Base-by-base conservation (phyloP, 2,797 vertebrate genomes). In the Poliocrania exsul region DNA sequence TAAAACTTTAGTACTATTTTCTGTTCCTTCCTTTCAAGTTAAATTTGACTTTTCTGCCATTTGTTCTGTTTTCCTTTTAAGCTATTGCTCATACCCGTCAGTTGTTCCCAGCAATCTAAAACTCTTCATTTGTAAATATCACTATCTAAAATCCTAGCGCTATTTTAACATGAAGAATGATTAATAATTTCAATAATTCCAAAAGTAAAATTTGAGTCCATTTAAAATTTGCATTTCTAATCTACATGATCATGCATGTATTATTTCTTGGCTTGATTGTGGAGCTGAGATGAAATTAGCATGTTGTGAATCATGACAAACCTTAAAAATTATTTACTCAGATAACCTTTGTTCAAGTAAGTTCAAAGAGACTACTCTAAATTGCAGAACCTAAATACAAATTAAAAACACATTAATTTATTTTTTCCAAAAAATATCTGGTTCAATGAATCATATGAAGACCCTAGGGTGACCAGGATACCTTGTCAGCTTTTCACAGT, bases 141-240 rank as follows among this genome's bases (percentile, higher is more conserved):
- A 65, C 8, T 47, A 47, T 58, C 23, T 93, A 51, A 91, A 94
- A 90, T 81, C 19, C 25, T 64, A 80, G 5, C 29, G 72, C 49
- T 84, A 65, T 78, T 71, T 87, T 66, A 70, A 57, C 12, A 46
- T 73, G 12, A 86, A 91, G 33, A 87, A 89, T 77, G 5, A 5
- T 44, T 82, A 60, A 70, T 81, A 69, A 75, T 93, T 86, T 75
- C 23, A 86, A 2, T 9, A 47, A 11, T 28, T 88, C 9, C 8
- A 40, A n/a, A 35, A 54, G 2, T 29, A 38, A 71, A 40, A 2
- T 70, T 94, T 80, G 19, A 57, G 46, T 79, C 7, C 8, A 60
- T 64, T 86, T 81, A 54, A 90, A 79, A 70, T 90, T 51, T 60
- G 4, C 10, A 33, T 81, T 90, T 95, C 24, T 62, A 47, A 70